Conservation (phyloP, 1,140 invertebrate genomes). For the Sycophaga agraensis region DNA sequence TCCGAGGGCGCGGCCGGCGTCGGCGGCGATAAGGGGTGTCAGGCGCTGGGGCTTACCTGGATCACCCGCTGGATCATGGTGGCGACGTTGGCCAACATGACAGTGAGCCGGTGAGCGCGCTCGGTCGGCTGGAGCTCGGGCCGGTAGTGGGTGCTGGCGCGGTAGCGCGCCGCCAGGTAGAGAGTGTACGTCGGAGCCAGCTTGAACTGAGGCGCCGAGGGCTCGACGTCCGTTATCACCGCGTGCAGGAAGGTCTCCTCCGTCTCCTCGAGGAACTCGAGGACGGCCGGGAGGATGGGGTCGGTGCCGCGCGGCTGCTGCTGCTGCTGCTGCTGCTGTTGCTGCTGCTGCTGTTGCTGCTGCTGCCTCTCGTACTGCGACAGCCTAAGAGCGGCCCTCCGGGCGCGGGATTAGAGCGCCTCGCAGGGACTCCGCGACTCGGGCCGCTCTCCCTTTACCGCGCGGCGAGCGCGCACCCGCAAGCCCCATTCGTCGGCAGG, state of each 20-base stretch:
- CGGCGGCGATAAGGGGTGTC: not conserved
- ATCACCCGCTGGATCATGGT: slow-evolving; percentile 82
- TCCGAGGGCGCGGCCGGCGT: not conserved
- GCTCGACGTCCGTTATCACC: slow-evolving; percentile 85
- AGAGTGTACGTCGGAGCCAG: slow-evolving; percentile 93
- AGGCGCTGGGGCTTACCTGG: slow-evolving; percentile 60
- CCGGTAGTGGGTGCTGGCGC: slow-evolving; percentile 90
- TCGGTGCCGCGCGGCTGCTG: slow-evolving; percentile 71
- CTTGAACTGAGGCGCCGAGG: slow-evolving; percentile 79
- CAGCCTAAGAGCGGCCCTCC: slow-evolving; percentile 42
- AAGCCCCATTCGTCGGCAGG: no score
- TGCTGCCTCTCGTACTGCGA: slow-evolving; percentile 59
- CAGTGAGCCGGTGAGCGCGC: slow-evolving; percentile 84
- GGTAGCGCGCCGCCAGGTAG: slow-evolving; percentile 88
- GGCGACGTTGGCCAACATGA: slow-evolving; percentile 86
- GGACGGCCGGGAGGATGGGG: slow-evolving; percentile 88
- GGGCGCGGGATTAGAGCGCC: not conserved
- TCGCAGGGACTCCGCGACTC: no score
- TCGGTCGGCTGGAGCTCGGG: slow-evolving; percentile 89
- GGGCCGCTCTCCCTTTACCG: no score
- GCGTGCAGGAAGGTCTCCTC: slow-evolving; percentile 88
- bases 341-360: slow-evolving; percentile 57
- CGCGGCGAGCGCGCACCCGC: no score
- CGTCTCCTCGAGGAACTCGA: slow-evolving; percentile 92
- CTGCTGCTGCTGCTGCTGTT: slow-evolving; percentile 55